phyloP scores from a whole-genome alignment of 1,140 invertebrate species.

The Eurosta solidaginis region DNA sequence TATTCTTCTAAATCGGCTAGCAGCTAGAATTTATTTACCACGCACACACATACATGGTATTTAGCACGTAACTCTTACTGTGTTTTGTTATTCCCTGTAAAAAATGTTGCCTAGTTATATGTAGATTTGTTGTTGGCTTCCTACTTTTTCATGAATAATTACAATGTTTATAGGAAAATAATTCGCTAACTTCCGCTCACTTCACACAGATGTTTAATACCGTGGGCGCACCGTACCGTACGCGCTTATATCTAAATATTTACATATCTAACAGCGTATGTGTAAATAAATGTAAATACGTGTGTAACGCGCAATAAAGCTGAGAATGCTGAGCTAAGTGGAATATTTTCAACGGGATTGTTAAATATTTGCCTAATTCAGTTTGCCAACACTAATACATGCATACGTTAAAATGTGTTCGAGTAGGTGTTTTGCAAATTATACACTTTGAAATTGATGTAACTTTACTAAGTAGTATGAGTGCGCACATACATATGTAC shows the following conservation, averaged over 20 bases:
- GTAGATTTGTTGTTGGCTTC: neutral
- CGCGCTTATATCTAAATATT: no score
- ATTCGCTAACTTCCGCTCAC: neutral
- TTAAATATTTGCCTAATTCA: slow-evolving; percentile 16
- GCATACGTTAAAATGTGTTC: neutral
- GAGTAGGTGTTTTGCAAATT: neutral
- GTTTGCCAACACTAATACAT: neutral
- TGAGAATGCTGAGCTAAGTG: neutral
- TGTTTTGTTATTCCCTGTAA: no score
- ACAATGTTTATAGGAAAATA: slow-evolving; percentile 27
- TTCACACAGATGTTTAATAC: neutral
- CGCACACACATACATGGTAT: no score
- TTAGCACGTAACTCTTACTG: no score
- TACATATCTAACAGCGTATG: neutral
- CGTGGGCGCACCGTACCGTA: neutral
- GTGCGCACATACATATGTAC: neutral
- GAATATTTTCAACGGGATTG: slow-evolving; percentile 13
- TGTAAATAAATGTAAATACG: neutral
- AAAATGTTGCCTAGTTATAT: no score
- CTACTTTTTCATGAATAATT: slow-evolving; percentile 24
- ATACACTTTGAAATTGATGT: neutral
- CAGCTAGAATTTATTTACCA: no score
- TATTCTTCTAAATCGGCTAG: slow-evolving; percentile 8
- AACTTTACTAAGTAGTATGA: neutral
- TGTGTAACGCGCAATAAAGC: neutral